phyloP scores from a whole-genome alignment of 2,113 vertebrate species.

The Percina caprodes region DNA sequence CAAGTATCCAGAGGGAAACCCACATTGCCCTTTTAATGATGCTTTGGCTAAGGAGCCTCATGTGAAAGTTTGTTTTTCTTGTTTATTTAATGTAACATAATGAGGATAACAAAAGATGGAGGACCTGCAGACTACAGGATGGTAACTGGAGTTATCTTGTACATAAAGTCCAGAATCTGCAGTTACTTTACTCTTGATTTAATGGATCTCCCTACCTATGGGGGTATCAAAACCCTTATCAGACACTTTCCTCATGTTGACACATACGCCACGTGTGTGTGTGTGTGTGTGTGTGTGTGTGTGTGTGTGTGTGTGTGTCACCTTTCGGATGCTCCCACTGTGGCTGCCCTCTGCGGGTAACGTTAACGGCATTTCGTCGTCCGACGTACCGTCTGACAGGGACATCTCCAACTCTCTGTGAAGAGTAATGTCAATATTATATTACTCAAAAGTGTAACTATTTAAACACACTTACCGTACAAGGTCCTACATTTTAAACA shows the following conservation, averaged over 20 bases:
- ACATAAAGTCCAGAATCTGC: not conserved
- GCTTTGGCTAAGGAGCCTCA: not conserved
- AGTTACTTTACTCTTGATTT: not conserved
- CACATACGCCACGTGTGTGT: not conserved
- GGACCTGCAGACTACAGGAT: not conserved
- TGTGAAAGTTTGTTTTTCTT: not conserved
- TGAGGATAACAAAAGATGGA: not conserved
- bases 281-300: not conserved
- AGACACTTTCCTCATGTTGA: not conserved
- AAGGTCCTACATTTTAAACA: not conserved
- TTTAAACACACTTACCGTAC: not conserved
- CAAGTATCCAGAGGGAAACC: not conserved
- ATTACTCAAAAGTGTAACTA: not conserved
- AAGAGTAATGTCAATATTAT: not conserved
- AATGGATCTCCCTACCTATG: not conserved
- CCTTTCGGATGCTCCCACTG: slow-evolving; percentile 79
- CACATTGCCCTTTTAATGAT: not conserved
- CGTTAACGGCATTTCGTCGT: slow-evolving; percentile 65
- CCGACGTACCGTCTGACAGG: slow-evolving; percentile 71
- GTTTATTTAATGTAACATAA: not conserved
- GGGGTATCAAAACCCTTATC: not conserved
- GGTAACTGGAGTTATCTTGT: not conserved
- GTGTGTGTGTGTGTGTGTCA: slow-evolving; percentile 35
- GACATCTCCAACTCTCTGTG: slow-evolving; percentile 66
- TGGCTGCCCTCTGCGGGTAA: slow-evolving; percentile 57